phyloP scores from a whole-genome alignment of 2,888 invertebrate species.

The Nipponacmea schrenckii region DNA sequence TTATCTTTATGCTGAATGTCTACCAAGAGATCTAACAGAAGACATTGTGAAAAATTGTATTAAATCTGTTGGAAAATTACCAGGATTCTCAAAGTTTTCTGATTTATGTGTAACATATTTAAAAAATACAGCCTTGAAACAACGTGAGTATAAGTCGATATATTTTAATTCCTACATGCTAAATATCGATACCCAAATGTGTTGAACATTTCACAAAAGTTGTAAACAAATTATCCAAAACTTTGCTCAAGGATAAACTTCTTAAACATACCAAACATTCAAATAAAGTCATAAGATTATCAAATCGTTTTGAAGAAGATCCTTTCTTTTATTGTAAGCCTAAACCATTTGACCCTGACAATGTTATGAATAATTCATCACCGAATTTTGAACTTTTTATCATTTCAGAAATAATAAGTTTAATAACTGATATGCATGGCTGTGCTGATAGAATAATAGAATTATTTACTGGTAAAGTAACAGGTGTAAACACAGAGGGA shows the following conservation, averaged over 20 bases:
- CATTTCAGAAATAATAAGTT: constrained; percentile 74
- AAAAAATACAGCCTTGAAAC: constrained; percentile 75
- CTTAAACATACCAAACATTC: background rate
- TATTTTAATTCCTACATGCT: too few relatives aligned
- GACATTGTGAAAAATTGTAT: constrained; percentile 74
- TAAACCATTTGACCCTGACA: too few relatives aligned
- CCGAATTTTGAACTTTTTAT: too few relatives aligned
- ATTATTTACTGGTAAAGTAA: constrained; percentile 69
- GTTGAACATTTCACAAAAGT: too few relatives aligned
- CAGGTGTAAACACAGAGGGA: constrained; percentile 25
- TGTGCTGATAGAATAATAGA: constrained; percentile 75
- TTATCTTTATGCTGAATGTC: constrained; percentile 76
- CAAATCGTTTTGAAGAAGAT: too few relatives aligned
- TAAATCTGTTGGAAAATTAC: constrained; percentile 63
- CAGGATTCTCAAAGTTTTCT: constrained; percentile 72
- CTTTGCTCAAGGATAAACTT: background rate
- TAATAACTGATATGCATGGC: constrained; percentile 76
- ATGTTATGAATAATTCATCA: too few relatives aligned
- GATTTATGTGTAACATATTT: constrained; percentile 74
- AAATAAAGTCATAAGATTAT: background rate
- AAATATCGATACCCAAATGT: too few relatives aligned
- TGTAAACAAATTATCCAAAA: background rate
- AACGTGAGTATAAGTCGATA: constrained; percentile 70
- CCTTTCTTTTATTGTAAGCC: too few relatives aligned
- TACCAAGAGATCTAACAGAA: constrained; percentile 74